Evolutionary conservation across 2,888 invertebrate genomes (phyloP).

Genomic region (Cheilosia pagana): DNA sequence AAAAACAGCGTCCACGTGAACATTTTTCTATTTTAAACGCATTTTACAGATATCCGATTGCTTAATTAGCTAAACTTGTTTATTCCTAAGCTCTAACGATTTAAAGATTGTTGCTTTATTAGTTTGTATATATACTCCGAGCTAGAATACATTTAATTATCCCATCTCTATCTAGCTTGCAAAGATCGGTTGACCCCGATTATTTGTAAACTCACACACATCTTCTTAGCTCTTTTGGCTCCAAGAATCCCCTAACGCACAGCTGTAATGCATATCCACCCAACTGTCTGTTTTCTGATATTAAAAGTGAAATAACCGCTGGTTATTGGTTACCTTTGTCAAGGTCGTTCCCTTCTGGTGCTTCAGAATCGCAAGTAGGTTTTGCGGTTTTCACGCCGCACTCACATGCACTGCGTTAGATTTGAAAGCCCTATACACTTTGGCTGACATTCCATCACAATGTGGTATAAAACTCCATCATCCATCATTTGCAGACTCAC

Average conservation of each 20-base stretch:
- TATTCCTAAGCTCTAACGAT: too few species aligned
- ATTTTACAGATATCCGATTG: too few species aligned
- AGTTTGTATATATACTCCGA: too few species aligned
- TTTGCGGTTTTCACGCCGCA: conserved; percentile 32
- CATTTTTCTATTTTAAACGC: too few species aligned
- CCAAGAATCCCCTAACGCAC: conserved; percentile 17
- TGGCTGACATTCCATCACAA: conserved; percentile 13
- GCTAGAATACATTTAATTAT: too few species aligned
- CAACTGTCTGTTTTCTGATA: neutral
- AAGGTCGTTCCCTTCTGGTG: conserved; percentile 70
- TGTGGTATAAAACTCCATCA: conserved; percentile 64
- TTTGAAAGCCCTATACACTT: conserved; percentile 35
- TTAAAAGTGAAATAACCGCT: conserved; percentile 48
- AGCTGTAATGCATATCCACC: conserved; percentile 12
- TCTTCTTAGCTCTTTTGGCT: neutral
- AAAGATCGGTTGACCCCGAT: conserved; percentile 20
- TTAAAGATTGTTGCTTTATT: too few species aligned
- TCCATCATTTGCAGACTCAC: conserved; percentile 71
- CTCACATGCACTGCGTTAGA: conserved; percentile 11
- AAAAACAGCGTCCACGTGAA: too few species aligned
- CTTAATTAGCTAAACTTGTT: too few species aligned
- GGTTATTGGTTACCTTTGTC: conserved; percentile 54
- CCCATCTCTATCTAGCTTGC: too few species aligned
- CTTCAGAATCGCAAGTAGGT: conserved; percentile 40
- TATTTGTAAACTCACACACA: neutral